Conservation (phyloP, 2,888 invertebrate species). For the Dicycla oo region DNA sequence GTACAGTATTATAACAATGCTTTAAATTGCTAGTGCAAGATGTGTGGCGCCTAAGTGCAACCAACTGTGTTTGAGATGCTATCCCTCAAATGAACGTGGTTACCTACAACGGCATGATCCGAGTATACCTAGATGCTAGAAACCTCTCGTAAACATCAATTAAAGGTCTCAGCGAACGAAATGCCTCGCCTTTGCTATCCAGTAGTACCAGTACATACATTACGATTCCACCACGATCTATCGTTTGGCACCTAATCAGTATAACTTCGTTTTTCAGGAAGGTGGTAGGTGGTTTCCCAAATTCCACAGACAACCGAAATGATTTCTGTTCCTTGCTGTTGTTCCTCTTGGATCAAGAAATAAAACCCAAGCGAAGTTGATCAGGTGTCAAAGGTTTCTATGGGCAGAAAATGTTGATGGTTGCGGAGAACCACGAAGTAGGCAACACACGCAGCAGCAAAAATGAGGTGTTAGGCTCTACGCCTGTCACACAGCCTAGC, state of each 20-base stretch:
- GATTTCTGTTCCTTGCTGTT: too few species aligned
- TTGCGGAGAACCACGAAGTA: neutral
- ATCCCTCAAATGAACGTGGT: neutral
- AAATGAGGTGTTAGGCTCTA: neutral
- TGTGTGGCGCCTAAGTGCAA: slow-evolving; percentile 24
- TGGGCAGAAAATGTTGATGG: neutral
- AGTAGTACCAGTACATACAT: too few species aligned
- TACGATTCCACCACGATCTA: neutral
- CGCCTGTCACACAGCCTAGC: neutral
- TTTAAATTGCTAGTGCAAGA: slow-evolving; percentile 47
- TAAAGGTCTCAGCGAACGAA: neutral
- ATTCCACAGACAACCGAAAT: neutral
- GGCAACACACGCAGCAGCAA: neutral
- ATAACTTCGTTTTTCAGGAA: neutral
- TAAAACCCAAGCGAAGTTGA: neutral
- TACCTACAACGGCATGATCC: neutral
- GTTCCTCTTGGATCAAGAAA: neutral
- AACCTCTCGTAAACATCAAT: neutral
- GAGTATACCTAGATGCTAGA: neutral
- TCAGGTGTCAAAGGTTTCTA: neutral
- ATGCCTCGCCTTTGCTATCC: neutral
- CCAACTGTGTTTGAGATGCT: neutral
- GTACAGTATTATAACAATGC: slow-evolving; percentile 56
- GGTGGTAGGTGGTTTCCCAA: neutral
- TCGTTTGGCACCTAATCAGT: neutral